Conservation (phyloP, 2,797 vertebrate genomes). For the Propithecus deckenii region DNA sequence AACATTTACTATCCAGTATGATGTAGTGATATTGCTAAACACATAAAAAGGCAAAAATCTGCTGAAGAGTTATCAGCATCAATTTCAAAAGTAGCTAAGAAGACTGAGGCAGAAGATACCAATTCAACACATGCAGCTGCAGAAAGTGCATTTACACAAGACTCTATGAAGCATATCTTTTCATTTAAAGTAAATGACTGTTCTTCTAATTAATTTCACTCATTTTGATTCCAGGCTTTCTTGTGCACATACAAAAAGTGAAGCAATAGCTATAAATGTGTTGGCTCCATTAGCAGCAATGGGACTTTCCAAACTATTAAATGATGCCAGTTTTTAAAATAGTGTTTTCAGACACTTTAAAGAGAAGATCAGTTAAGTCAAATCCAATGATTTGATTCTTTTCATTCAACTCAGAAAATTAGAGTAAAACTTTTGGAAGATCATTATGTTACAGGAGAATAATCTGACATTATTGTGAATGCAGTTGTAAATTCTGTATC, state of each 20-base stretch:
- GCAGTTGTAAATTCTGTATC: not conserved
- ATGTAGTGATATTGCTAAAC: not conserved
- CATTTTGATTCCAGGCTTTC: not conserved
- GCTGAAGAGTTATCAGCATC: not conserved
- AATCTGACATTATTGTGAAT: not conserved
- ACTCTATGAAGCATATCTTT: not conserved
- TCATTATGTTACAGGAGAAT: not conserved
- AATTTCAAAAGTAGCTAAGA: not conserved
- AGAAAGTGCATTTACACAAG: not conserved
- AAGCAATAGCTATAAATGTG: not conserved
- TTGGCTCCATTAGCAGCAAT: not conserved
- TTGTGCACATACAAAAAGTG: not conserved
- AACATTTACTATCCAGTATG: not conserved
- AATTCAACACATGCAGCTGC: not conserved
- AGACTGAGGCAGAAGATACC: not conserved
- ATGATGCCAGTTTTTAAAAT: not conserved
- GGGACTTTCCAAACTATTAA: not conserved
- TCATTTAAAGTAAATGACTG: not conserved
- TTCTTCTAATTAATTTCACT: not conserved
- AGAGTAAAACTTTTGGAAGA: not conserved
- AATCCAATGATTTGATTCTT: not conserved
- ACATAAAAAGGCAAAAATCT: not conserved
- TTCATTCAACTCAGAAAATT: not conserved
- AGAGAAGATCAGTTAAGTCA: not conserved
- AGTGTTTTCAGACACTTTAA: not conserved